phyloP scores from a whole-genome alignment of 2,888 invertebrate genomes.

The Xanthia icteritia region DNA sequence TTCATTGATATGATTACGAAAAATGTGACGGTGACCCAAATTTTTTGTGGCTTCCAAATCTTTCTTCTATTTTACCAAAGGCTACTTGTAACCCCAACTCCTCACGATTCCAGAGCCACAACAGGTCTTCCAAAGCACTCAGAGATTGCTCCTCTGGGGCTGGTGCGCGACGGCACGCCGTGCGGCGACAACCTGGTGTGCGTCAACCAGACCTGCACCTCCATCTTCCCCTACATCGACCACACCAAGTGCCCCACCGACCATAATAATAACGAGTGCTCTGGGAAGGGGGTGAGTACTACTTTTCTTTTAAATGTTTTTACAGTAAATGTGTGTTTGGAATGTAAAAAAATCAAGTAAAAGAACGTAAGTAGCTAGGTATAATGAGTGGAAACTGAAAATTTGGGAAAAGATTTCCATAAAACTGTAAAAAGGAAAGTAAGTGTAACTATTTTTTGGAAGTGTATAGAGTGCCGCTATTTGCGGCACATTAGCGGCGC shows the following conservation, averaged over 20 bases:
- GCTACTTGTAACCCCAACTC: neutral
- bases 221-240: conserved; percentile 95
- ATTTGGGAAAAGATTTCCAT: neutral
- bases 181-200: conserved; percentile 98
- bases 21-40: neutral
- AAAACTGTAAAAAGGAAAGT: neutral
- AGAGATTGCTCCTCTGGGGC: conserved; percentile 94
- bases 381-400: neutral
- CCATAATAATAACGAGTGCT: conserved; percentile 97
- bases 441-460: too few species aligned
- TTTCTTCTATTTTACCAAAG: neutral
- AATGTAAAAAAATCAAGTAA: too few species aligned
- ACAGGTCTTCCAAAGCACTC: conserved; percentile 92
- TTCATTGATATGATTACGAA: too few species aligned
- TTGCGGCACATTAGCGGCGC: too few species aligned
- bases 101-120: conserved; percentile 91
- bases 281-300: conserved; percentile 97
- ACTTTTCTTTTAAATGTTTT: neutral
- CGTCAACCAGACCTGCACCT: conserved; percentile 97
- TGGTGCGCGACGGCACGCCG: conserved; percentile 98
- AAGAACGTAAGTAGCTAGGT: too few species aligned
- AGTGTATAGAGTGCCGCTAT: too few species aligned
- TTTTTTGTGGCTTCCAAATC: neutral
- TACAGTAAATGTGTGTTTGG: too few species aligned
- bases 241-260: conserved; percentile 97